Percentiles rank a stretch among this genome's conserved stretches.
Conservation (phyloP, 2,888 invertebrate genomes). For the Aquatica leii region DNA sequence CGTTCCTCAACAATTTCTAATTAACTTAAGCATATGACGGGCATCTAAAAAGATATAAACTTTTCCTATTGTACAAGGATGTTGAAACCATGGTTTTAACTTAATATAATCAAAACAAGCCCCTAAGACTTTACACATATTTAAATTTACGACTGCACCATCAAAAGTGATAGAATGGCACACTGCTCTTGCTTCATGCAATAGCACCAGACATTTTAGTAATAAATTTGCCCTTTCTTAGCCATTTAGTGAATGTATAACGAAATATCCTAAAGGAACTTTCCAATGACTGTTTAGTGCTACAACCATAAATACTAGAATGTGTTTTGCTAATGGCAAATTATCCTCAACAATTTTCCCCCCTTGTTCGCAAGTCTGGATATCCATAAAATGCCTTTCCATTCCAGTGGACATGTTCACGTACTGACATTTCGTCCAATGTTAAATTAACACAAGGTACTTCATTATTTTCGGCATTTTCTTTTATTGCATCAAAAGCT, state of each 20-base stretch:
- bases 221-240: conserved; percentile 36
- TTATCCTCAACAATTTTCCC: conserved; percentile 14
- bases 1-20: conserved; percentile 41
- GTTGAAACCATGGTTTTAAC: conserved; percentile 33
- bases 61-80: conserved; percentile 29
- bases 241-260: conserved; percentile 35
- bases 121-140: conserved; percentile 25
- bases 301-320: conserved; percentile 36
- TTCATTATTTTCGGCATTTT: conserved; percentile 15
- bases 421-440: conserved; percentile 42
- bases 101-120: conserved; percentile 6
- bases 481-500: conserved; percentile 18
- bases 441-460: conserved; percentile 20
- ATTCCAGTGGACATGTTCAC: conserved; percentile 26
- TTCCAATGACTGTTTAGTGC: conserved; percentile 36
- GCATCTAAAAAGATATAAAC: conserved; percentile 41
- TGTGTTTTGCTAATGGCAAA: conserved; percentile 26
- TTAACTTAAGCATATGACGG: conserved; percentile 46
- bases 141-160: conserved; percentile 35
- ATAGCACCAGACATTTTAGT: conserved; percentile 24
- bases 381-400: conserved; percentile 38
- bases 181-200: conserved; percentile 27
- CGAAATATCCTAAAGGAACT: conserved; percentile 41
- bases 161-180: conserved; percentile 40
- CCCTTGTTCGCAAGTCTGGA: conserved; percentile 26